Percentiles rank a stretch among this genome's conserved stretches.
Evolutionary conservation across 2,888 invertebrate genomes (phyloP).

Genomic region (Atrina japonica): DNA sequence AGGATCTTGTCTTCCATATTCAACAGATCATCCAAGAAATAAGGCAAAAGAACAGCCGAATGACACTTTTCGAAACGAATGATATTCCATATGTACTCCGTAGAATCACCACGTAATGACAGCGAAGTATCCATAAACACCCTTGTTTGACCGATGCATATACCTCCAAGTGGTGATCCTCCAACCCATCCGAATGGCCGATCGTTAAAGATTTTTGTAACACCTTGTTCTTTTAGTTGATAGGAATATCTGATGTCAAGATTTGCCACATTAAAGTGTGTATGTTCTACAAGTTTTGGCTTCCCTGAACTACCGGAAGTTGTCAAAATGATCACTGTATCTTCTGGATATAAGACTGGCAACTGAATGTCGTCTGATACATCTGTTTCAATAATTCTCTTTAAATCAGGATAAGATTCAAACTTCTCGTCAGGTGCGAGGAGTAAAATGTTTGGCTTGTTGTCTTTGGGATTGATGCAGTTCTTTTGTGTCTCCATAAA

Average conservation of each 20-base stretch:
- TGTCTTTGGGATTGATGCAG: too few relatives aligned
- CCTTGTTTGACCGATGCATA: slow-evolving; percentile 3
- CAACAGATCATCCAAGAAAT: slow-evolving; percentile 21
- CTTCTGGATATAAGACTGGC: slow-evolving; percentile 24
- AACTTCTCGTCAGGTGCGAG: too few relatives aligned
- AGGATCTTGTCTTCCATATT: background rate
- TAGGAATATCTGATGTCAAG: background rate
- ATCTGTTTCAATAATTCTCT: too few relatives aligned
- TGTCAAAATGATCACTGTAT: slow-evolving; percentile 20
- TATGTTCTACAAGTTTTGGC: slow-evolving; percentile 27
- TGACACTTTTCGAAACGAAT: slow-evolving; percentile 21
- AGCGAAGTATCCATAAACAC: slow-evolving; percentile 29
- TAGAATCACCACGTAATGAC: background rate
- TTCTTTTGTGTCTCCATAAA: too few relatives aligned
- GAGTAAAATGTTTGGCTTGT: too few relatives aligned
- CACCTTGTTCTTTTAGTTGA: background rate
- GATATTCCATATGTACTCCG: slow-evolving; percentile 17
- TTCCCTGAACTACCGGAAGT: slow-evolving; percentile 40
- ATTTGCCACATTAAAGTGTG: slow-evolving; percentile 27
- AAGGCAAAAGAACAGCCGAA: slow-evolving; percentile 19
- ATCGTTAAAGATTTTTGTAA: slow-evolving; percentile 21
- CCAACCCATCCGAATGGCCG: slow-evolving; percentile 32
- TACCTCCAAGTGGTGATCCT: slow-evolving; percentile 2
- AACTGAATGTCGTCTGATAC: too few relatives aligned
- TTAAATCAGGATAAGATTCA: too few relatives aligned